Evolutionary conservation across 2,113 vertebrate genomes (phyloP).

Genomic region (Phoenicopterus ruber): DNA sequence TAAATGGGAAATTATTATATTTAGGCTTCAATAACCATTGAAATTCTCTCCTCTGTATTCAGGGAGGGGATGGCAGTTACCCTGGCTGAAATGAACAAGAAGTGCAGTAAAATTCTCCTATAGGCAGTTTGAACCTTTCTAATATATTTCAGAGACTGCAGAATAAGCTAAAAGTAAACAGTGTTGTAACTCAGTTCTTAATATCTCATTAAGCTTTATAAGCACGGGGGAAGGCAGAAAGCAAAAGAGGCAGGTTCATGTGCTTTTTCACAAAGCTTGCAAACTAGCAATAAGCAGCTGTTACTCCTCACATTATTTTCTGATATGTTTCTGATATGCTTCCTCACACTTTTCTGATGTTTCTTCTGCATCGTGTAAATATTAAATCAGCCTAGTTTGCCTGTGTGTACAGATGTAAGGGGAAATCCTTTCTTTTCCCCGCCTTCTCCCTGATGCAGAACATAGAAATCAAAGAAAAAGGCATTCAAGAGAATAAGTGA

Average conservation of each 20-base stretch:
- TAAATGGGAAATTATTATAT: not conserved
- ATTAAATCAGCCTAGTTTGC: not conserved
- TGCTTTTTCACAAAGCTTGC: not conserved
- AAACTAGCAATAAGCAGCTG: not conserved
- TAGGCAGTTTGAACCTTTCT: constrained; percentile 16
- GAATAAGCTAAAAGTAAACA: constrained; percentile 42
- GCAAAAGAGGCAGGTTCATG: not conserved
- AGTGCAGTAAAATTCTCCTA: constrained; percentile 10
- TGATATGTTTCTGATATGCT: not conserved
- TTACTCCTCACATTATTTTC: not conserved
- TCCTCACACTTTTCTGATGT: not conserved
- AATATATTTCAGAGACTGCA: constrained; percentile 38
- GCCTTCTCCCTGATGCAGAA: not conserved
- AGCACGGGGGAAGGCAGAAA: not conserved
- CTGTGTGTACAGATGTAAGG: not conserved
- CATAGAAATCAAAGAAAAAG: not conserved
- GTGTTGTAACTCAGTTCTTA: constrained; percentile 41
- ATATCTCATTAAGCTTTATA: constrained; percentile 58
- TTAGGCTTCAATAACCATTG: not conserved
- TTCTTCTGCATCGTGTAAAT: not conserved
- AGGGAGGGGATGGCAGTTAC: not conserved
- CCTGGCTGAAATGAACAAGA: not conserved
- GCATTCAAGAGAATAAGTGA: not conserved
- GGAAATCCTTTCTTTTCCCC: not conserved
- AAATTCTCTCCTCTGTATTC: not conserved